Evolutionary conservation across 2,113 vertebrate genomes (phyloP).

Genomic region (Jaculus jaculus): DNA sequence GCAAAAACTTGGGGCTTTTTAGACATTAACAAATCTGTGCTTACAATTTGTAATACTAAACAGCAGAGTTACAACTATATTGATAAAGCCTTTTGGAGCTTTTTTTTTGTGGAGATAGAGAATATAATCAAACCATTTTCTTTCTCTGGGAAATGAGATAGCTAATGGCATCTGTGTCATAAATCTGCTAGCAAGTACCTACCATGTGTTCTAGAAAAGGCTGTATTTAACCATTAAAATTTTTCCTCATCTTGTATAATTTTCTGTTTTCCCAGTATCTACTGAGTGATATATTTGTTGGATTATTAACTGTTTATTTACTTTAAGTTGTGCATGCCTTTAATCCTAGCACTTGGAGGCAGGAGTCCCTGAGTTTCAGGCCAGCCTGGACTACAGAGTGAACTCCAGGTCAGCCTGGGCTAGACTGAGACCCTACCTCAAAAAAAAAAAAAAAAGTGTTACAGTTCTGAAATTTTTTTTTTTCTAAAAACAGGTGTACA

Average conservation of each 20-base stretch:
- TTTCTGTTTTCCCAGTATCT: slow-evolving; percentile 19
- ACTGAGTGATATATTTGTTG: slow-evolving; percentile 31
- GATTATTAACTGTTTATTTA: slow-evolving; percentile 45
- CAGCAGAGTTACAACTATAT: slow-evolving; percentile 29
- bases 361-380: no score
- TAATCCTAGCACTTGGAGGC: no score
- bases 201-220: slow-evolving; percentile 41
- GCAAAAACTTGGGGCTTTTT: slow-evolving; percentile 11
- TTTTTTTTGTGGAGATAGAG: background rate
- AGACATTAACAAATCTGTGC: slow-evolving; percentile 15
- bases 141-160: slow-evolving; percentile 38
- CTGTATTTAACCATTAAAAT: slow-evolving; percentile 26
- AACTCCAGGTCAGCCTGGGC: no score
- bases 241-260: slow-evolving; percentile 39
- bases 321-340: background rate
- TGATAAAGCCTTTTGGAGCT: slow-evolving; percentile 7
- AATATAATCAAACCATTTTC: slow-evolving; percentile 9
- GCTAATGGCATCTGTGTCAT: slow-evolving; percentile 47
- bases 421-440: no score
- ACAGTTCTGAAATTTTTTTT: slow-evolving; percentile 16
- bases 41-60: slow-evolving; percentile 42
- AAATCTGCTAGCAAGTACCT: slow-evolving; percentile 52
- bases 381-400: no score
- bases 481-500: background rate
- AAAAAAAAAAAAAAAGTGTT: background rate